Base-by-base conservation (phyloP, 2,888 invertebrate species). In the Callinectes sapidus region DNA sequence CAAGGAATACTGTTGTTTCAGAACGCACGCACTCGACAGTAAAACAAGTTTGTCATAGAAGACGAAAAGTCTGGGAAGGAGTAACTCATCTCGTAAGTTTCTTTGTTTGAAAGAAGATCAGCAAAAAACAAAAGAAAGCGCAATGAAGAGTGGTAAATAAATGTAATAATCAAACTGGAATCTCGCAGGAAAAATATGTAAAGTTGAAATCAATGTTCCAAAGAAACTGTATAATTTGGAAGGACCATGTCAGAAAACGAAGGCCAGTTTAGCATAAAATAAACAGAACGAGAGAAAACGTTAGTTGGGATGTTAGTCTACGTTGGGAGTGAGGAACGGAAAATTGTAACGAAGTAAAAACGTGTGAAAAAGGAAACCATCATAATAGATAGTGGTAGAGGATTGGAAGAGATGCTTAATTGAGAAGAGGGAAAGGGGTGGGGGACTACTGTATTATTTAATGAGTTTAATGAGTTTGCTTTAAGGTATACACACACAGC, bases 401-500 rank as follows among this genome's bases (percentile, higher is more conserved):
- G 18, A 61, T 61, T 61, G 18, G 48, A 48, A 48, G 23, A 23
- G 61, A 61, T 16, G 61, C 61, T 61, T 61, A 23, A 71, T 71
- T 71, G 23, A 71, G 71, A 71, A 48, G 48, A 48, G 48, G 10
- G 10, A 48, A 10, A 48, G 10, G 48, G 48, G 10, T 48, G 28
- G n/a, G 10, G 18, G n/a, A 28, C 71, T 28, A 71, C 71, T 10
- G 23, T 61, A 23, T 61, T 71, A 71, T 71, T 71, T 71, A 71
- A 28, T 28, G 18, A 10, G 48, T 28, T 10, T n/a, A n/a, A 71
- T n/a, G 71, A 71, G 28, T 71, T 71, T 71, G 71, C 71, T 71
- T 71, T 71, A 71, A 71, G n/a, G 61, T 71, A 71, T 71, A 71
- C 71, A 71, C n/a, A 55, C 39, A 61, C 28, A 88, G 89, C 71